Conservation (phyloP, 2,113 vertebrate species). For the Nycticryphes semicollaris region DNA sequence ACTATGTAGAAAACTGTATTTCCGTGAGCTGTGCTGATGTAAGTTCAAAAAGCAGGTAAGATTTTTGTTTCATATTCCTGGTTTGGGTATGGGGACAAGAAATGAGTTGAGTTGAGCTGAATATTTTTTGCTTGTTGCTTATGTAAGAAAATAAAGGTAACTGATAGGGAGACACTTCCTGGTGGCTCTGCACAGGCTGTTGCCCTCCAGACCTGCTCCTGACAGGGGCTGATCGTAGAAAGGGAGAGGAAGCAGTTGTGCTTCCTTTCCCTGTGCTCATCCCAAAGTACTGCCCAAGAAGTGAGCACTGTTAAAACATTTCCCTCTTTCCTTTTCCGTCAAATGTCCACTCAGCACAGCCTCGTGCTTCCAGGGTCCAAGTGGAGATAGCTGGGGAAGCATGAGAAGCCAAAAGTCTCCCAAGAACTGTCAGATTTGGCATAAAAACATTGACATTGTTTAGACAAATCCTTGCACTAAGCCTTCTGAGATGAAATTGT, state of each 20-base stretch:
- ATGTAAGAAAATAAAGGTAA: neutral
- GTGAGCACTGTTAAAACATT: neutral
- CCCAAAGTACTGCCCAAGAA: neutral
- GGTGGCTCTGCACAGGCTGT: neutral
- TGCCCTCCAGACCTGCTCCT: neutral
- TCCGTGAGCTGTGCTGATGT: neutral
- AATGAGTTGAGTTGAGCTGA: neutral
- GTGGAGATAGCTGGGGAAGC: neutral
- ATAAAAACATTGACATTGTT: neutral
- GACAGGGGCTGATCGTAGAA: neutral
- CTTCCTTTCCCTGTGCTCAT: neutral
- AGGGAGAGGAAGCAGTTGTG: neutral
- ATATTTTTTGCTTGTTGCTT: neutral
- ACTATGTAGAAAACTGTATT: neutral
- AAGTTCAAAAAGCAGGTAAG: neutral
- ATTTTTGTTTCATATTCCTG: neutral
- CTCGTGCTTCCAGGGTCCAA: neutral
- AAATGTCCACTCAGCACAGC: rapidly evolving
- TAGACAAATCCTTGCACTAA: neutral
- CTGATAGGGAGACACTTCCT: neutral
- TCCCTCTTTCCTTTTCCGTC: neutral
- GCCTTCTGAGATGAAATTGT: neutral
- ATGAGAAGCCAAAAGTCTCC: neutral
- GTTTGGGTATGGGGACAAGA: neutral
- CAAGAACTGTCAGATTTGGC: neutral